These are phyloP conservation scores for Sphenopsis melanotis DNA, from an alignment of 2,797 vertebrate species.

Conservation along the genomic window DNA sequence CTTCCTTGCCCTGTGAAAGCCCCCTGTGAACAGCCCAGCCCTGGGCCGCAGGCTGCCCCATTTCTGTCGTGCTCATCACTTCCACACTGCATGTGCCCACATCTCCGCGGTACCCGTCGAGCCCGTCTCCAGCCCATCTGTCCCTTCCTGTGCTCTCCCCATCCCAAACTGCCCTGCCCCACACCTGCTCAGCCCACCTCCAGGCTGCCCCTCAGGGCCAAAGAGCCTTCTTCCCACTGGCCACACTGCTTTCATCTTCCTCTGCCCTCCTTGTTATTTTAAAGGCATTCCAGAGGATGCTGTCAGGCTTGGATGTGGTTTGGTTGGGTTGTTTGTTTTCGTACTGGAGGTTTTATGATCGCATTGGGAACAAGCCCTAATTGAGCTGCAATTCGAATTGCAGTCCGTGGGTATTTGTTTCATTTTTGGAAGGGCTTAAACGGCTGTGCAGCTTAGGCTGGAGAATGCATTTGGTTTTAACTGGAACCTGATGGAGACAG, in stretches of 20 bases:
- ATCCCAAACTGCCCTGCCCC: neutral
- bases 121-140: fast-evolving
- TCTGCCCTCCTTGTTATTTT: constrained; percentile 43
- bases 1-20: neutral
- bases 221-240: neutral
- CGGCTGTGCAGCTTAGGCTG: constrained; percentile 29
- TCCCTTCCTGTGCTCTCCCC: fast-evolving
- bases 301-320: constrained; percentile 67
- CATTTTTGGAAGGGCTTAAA: constrained; percentile 54
- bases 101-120: neutral
- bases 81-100: fast-evolving
- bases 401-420: constrained; percentile 62
- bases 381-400: constrained; percentile 64
- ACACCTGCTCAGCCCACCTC: neutral
- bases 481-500: constrained; percentile 45
- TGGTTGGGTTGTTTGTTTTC: constrained; percentile 64
- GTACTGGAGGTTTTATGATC: constrained; percentile 63
- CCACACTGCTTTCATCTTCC: constrained; percentile 16
- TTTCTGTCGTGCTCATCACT: neutral
- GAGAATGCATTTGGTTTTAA: constrained; percentile 38
- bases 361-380: constrained; percentile 60
- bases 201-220: neutral
- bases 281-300: constrained; percentile 63
- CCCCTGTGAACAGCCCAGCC: neutral
- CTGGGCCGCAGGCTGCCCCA: neutral